A percentile compares a stretch with the other conserved stretches of the same genome.
Evolutionary conservation across 2,797 vertebrate genomes (phyloP).

Genomic region (Rhinatrema bivittatum): DNA sequence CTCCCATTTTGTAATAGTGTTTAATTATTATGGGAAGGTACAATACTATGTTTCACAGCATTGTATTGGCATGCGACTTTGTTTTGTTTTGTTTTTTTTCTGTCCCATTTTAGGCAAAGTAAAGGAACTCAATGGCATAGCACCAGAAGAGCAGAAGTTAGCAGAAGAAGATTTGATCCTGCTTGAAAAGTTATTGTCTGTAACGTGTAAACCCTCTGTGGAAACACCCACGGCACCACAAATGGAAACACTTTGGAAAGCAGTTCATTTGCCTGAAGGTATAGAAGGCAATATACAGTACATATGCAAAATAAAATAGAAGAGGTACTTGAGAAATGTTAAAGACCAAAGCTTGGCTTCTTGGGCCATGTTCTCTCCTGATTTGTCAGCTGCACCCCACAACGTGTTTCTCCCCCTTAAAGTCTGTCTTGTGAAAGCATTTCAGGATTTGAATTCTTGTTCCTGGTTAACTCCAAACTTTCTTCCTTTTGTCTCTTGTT

Average conservation of each 20-base stretch:
- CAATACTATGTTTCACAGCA: neutral
- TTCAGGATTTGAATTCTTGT: too few relatives aligned
- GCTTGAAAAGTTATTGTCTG: slow-evolving; percentile 69
- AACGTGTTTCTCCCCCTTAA: neutral
- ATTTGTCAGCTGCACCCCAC: neutral
- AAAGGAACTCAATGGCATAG: slow-evolving; percentile 80
- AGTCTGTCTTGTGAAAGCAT: too few relatives aligned
- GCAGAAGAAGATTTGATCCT: slow-evolving; percentile 71
- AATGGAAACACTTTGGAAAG: slow-evolving; percentile 81
- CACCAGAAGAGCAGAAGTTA: slow-evolving; percentile 73
- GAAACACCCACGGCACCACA: slow-evolving; percentile 72
- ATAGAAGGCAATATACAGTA: slow-evolving; percentile 14
- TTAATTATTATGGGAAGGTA: too few relatives aligned
- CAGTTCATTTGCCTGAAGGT: slow-evolving; percentile 93
- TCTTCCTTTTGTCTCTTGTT: too few relatives aligned
- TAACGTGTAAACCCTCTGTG: slow-evolving; percentile 55
- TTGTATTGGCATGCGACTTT: neutral
- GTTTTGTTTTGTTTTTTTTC: too few relatives aligned
- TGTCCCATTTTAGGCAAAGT: slow-evolving; percentile 74
- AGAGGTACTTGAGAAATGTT: too few relatives aligned
- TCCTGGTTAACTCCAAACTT: too few relatives aligned
- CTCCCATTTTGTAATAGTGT: too few relatives aligned
- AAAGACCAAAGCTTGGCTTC: too few relatives aligned
- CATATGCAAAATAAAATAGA: too few relatives aligned
- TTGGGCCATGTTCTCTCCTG: neutral